Evolutionary conservation across 2,113 vertebrate species (phyloP).

Genomic region (Raphicerus campestris): DNA sequence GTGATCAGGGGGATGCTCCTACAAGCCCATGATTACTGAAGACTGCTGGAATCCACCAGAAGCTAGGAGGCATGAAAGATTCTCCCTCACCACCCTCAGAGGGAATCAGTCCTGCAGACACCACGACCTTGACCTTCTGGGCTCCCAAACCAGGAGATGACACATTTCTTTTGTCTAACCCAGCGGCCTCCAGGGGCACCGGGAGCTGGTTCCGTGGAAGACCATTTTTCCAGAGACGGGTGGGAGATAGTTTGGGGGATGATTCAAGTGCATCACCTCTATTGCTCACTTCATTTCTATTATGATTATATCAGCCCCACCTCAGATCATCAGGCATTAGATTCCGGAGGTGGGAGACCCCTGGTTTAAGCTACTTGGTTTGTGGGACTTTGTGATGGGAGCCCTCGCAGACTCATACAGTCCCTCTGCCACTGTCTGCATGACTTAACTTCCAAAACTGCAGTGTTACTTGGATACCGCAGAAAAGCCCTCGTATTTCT

Average conservation of each 20-base stretch:
- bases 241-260: background rate
- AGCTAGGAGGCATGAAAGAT: background rate
- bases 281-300: background rate
- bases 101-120: background rate
- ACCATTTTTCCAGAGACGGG: background rate
- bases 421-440: rapidly evolving
- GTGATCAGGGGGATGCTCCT: background rate
- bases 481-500: background rate
- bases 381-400: background rate
- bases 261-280: background rate
- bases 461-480: background rate
- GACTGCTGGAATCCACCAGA: too few species aligned
- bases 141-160: background rate
- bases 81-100: background rate
- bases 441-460: background rate
- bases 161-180: too few species aligned
- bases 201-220: background rate
- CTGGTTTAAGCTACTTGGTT: background rate
- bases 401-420: rapidly evolving
- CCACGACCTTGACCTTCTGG: rapidly evolving
- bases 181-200: background rate
- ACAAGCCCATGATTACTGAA: rapidly evolving
- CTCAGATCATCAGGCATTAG: background rate
- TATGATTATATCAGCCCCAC: background rate
- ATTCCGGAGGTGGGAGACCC: background rate